Evolutionary conservation across 2,888 invertebrate genomes (phyloP).

Genomic region (Scaeva pyrastri): DNA sequence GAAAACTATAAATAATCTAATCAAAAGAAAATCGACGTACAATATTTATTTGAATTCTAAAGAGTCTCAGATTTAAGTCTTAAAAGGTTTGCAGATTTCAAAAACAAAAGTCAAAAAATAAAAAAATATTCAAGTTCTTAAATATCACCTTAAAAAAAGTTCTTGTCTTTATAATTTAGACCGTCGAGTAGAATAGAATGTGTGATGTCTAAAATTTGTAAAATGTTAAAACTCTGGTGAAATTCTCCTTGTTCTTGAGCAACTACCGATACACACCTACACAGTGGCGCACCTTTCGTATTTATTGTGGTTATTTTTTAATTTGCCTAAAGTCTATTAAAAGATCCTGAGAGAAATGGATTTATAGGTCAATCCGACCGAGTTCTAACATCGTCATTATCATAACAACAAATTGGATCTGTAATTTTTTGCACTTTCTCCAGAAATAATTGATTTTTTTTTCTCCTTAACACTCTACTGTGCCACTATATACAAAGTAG

Average conservation of each 20-base stretch:
- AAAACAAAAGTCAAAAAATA: no score
- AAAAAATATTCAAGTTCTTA: no score
- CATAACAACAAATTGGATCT: slow-evolving; percentile 13
- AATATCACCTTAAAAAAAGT: no score
- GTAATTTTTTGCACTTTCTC: slow-evolving; percentile 42
- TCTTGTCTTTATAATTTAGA: no score
- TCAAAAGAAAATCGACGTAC: no score
- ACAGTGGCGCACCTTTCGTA: background rate
- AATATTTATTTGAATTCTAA: no score
- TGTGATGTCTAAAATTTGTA: no score
- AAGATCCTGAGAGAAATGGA: background rate
- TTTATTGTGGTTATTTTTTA: background rate
- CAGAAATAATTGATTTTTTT: slow-evolving; percentile 24
- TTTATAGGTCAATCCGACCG: slow-evolving; percentile 23
- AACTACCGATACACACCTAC: background rate
- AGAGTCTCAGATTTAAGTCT: no score
- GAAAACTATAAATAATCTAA: no score
- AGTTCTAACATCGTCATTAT: background rate
- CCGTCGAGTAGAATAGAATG: no score
- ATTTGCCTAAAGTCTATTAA: background rate
- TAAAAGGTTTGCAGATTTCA: no score
- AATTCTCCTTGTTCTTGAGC: background rate
- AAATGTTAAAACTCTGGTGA: background rate
- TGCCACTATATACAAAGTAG: background rate
- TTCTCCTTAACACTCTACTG: background rate